A percentile compares a stretch with the other conserved stretches of the same genome.
phyloP scores from a whole-genome alignment of 2,797 vertebrate genomes.

The Chrosomus eos region DNA sequence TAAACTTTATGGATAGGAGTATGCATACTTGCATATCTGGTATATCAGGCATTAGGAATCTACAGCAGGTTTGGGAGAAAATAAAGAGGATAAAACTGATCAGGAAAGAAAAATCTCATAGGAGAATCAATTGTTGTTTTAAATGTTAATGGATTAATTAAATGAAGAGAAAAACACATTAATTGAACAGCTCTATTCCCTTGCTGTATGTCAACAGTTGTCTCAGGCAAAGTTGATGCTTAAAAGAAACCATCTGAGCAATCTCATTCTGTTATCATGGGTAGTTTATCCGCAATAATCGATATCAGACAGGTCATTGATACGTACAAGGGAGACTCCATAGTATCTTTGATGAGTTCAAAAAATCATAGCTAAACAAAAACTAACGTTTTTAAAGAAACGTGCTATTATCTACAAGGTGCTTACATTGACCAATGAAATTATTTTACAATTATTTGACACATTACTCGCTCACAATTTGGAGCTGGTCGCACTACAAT shows the following conservation, averaged over 20 bases:
- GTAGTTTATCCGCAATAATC: neutral
- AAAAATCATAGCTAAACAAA: neutral
- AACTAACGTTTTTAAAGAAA: neutral
- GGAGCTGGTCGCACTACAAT: neutral
- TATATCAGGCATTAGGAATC: neutral
- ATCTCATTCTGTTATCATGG: neutral
- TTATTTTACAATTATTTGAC: neutral
- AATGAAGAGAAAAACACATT: neutral
- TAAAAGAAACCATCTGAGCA: neutral
- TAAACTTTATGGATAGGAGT: neutral
- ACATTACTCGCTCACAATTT: no score
- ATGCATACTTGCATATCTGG: neutral
- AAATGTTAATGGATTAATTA: neutral
- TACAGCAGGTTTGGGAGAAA: neutral
- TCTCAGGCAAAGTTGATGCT: neutral
- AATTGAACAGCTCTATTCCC: neutral
- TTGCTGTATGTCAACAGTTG: slow-evolving; percentile 16
- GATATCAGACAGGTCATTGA: neutral
- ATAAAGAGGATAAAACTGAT: neutral
- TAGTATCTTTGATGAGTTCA: neutral
- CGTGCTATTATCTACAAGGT: neutral
- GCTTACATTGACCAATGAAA: neutral
- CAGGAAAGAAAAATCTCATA: no score
- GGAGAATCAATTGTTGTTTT: neutral
- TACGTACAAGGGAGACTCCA: neutral